These are phyloP conservation scores for Carapus acus DNA, from an alignment of 2,797 vertebrate genomes.

Conservation along the genomic window DNA sequence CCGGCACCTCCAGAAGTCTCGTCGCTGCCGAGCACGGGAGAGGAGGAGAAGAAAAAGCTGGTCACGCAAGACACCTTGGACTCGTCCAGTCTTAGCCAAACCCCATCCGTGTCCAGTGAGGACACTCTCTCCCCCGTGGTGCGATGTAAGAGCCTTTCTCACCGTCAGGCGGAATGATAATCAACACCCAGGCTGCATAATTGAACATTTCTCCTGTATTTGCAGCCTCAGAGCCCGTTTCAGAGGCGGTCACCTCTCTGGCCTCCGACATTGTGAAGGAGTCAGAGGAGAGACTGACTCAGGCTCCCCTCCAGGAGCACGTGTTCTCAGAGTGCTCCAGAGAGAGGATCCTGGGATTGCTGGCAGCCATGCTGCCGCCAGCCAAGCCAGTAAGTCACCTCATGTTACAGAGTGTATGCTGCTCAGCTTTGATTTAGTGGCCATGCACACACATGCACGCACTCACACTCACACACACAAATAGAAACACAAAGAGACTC, in stretches of 20 bases:
- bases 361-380: slow-evolving; percentile 94
- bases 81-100: slow-evolving; percentile 69
- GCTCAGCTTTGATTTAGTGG: background rate
- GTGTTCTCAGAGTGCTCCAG: slow-evolving; percentile 96
- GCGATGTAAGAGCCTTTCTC: slow-evolving; percentile 50
- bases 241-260: slow-evolving; percentile 56
- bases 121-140: slow-evolving; percentile 68
- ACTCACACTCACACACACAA: too few relatives aligned
- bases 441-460: background rate
- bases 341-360: slow-evolving; percentile 91
- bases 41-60: slow-evolving; percentile 53
- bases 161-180: background rate
- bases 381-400: slow-evolving; percentile 75
- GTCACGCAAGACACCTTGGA: slow-evolving; percentile 71
- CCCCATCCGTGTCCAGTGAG: slow-evolving; percentile 70
- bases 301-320: slow-evolving; percentile 81
- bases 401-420: background rate
- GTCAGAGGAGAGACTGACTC: slow-evolving; percentile 70
- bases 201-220: background rate
- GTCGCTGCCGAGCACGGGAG: slow-evolving; percentile 26
- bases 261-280: slow-evolving; percentile 63
- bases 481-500: too few relatives aligned
- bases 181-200: background rate
- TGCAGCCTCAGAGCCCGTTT: slow-evolving; percentile 54
- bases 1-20: slow-evolving; percentile 32